These are phyloP conservation scores for Lucinisca nassula DNA, from an alignment of 2,888 invertebrate genomes.

Conservation along the genomic window DNA sequence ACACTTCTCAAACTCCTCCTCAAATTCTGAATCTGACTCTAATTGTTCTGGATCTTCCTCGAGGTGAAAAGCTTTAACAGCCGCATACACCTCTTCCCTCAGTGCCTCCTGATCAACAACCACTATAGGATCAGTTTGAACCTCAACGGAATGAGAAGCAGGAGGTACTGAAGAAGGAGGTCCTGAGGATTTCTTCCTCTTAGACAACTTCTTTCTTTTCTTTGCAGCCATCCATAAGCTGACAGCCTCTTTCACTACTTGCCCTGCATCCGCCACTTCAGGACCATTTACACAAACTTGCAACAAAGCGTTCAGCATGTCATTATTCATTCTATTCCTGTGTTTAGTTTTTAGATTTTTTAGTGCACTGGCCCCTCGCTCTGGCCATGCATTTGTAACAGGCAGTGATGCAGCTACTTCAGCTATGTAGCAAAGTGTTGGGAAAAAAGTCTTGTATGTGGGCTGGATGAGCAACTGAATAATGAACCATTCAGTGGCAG, in stretches of 20 bases:
- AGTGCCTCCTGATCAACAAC: not conserved
- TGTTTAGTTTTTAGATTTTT: conserved; percentile 55
- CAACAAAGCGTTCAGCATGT: conserved; percentile 15
- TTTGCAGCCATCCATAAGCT: not conserved
- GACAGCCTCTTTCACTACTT: conserved; percentile 13
- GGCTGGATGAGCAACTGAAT: conserved; percentile 11
- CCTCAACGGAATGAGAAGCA: not conserved
- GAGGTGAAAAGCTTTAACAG: not conserved
- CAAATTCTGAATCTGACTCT: not conserved
- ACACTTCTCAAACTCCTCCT: not conserved
- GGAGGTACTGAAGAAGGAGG: not conserved
- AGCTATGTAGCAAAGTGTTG: conserved; percentile 34
- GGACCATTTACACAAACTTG: conserved; percentile 18
- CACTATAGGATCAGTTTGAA: not conserved
- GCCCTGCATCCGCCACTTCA: not conserved
- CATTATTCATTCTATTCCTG: conserved; percentile 18
- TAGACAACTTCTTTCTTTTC: conserved; percentile 3
- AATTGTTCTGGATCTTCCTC: not conserved
- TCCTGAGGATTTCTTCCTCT: not conserved
- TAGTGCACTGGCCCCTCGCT: conserved; percentile 64
- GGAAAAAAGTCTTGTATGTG: conserved; percentile 22
- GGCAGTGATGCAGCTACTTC: conserved; percentile 57
- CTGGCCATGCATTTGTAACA: conserved; percentile 69
- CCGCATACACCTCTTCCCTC: not conserved
- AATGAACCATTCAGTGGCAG: conserved; percentile 40